These are phyloP conservation scores for Amyelois transitella DNA, from an alignment of 1,140 invertebrate genomes.

Conservation along the genomic window DNA sequence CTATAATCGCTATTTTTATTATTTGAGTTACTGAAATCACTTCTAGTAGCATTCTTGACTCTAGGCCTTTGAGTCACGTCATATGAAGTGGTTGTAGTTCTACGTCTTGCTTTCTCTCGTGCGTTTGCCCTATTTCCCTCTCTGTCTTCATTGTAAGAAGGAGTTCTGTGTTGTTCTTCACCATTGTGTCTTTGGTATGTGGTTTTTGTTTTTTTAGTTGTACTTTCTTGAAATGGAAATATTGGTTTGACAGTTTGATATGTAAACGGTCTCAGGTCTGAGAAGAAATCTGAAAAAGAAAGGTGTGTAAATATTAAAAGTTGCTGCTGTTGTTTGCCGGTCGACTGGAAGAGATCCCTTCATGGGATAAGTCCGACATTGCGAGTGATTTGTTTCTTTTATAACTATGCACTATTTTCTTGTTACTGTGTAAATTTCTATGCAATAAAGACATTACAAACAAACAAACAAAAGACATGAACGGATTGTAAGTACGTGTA, in stretches of 20 bases:
- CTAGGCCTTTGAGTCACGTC: not conserved
- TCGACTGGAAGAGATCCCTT: no score
- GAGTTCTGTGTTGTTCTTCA: not conserved
- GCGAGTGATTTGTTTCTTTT: no score
- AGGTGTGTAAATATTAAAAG: no score
- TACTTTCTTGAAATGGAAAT: conserved; percentile 1
- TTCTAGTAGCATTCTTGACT: not conserved
- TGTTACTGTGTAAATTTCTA: no score
- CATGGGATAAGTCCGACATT: no score
- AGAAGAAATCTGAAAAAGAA: conserved; percentile 41
- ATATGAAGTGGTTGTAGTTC: not conserved
- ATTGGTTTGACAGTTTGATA: conserved; percentile 11
- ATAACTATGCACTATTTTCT: no score
- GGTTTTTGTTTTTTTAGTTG: conserved; percentile 22
- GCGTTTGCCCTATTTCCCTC: not conserved
- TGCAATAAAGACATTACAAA: no score
- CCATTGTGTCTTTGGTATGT: not conserved
- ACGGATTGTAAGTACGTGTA: no score
- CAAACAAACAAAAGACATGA: no score
- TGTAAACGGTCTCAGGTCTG: conserved; percentile 33
- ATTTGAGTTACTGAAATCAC: not conserved
- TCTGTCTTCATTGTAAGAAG: not conserved
- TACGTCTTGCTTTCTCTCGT: conserved; percentile 1
- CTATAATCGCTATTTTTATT: not conserved
- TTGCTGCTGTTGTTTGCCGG: no score